Conservation (phyloP, 2,113 vertebrate species). For the Thinocorus orbignyianus region DNA sequence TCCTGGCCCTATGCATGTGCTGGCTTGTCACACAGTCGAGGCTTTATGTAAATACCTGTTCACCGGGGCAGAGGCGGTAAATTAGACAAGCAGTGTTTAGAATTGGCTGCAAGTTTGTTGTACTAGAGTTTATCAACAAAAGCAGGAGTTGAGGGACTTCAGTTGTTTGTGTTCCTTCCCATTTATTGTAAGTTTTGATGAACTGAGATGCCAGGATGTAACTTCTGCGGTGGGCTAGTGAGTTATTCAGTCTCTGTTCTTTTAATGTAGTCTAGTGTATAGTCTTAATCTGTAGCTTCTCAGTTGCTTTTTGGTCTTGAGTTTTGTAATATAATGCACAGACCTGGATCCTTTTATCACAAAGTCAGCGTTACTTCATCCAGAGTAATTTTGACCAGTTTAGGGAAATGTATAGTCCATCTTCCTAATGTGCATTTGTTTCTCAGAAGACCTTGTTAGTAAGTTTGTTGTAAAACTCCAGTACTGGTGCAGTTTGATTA, state of each 20-base stretch:
- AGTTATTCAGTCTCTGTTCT: background rate
- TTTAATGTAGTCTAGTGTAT: background rate
- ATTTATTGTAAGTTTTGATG: background rate
- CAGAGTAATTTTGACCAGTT: background rate
- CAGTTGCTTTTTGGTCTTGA: background rate
- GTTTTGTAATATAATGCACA: background rate
- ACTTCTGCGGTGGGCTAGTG: background rate
- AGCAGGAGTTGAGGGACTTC: background rate
- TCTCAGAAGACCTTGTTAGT: background rate
- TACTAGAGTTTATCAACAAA: background rate
- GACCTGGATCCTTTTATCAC: background rate
- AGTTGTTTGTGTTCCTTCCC: background rate
- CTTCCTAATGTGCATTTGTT: background rate
- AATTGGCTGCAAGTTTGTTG: background rate
- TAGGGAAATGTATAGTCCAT: background rate
- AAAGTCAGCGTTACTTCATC: background rate
- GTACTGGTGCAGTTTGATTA: background rate
- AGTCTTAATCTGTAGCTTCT: background rate
- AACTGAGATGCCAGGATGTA: background rate
- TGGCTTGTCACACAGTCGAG: rapidly evolving
- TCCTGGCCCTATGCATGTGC: rapidly evolving
- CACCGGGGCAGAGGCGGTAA: background rate
- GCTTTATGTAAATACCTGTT: background rate
- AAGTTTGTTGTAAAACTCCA: background rate
- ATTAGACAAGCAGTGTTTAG: background rate